A percentile compares a stretch with the other conserved stretches of the same genome.
phyloP scores from a whole-genome alignment of 1,140 invertebrate species.

The Caligus rogercresseyi region DNA sequence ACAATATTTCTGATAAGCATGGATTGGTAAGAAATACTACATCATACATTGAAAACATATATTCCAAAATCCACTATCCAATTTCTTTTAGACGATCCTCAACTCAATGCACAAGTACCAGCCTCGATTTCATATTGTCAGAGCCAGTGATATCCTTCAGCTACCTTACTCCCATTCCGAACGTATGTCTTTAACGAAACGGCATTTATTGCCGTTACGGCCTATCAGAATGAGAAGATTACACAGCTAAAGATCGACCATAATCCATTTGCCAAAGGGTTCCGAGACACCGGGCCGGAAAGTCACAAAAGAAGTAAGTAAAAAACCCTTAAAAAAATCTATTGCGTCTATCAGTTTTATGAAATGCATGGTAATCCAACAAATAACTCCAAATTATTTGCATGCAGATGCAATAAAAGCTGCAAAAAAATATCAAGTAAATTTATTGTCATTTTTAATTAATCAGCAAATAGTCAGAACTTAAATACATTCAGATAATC shows the following conservation, averaged over 20 bases:
- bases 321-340: not conserved
- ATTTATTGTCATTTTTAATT: too few species aligned
- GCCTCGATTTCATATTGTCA: constrained; percentile 93
- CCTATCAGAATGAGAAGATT: constrained; percentile 91
- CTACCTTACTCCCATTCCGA: constrained; percentile 85
- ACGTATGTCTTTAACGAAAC: constrained; percentile 98
- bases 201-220: constrained; percentile 92
- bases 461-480: too few species aligned
- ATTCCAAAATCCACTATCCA: too few species aligned
- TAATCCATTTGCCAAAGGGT: constrained; percentile 99
- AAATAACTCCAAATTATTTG: too few species aligned
- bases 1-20: constrained; percentile 99
- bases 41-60: too few species aligned
- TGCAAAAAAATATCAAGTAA: too few species aligned
- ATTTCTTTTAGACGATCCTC: constrained; percentile 84
- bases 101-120: constrained; percentile 99
- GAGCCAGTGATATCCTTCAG: constrained; percentile 91
- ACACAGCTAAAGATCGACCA: constrained; percentile 97
- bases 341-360: too few species aligned
- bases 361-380: too few species aligned
- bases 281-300: constrained; percentile 88
- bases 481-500: too few species aligned
- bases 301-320: constrained; percentile 89
- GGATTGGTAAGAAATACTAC: constrained; percentile 84
- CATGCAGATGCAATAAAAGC: too few species aligned